A percentile compares a stretch with the other conserved stretches of the same genome.
phyloP scores from a whole-genome alignment of 2,888 invertebrate genomes.

The Drymonia ruficornis region DNA sequence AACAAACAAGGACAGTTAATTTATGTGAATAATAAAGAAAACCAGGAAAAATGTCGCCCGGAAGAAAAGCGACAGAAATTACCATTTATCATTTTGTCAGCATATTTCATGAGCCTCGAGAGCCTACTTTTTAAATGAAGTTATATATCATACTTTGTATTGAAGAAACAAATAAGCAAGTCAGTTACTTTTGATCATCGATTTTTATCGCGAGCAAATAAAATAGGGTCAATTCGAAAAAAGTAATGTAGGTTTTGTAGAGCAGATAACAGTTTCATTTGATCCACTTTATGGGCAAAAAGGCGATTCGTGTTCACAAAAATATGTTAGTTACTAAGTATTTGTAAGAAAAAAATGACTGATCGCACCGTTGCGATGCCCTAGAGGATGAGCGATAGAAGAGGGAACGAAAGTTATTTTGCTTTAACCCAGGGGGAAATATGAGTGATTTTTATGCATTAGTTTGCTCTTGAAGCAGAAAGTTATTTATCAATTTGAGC shows the following conservation, averaged over 20 bases:
- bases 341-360: constrained; percentile 17
- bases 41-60: background rate
- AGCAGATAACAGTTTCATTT: constrained; percentile 4
- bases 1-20: background rate
- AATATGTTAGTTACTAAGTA: constrained; percentile 9
- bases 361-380: constrained; percentile 14
- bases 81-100: background rate
- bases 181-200: background rate
- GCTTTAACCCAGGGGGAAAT: constrained; percentile 23
- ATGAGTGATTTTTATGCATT: constrained; percentile 24
- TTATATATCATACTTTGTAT: background rate
- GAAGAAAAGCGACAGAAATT: background rate
- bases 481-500: background rate
- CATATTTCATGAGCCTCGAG: background rate
- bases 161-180: background rate
- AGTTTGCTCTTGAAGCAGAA: constrained; percentile 9
- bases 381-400: constrained; percentile 22
- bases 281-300: constrained; percentile 1
- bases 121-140: background rate
- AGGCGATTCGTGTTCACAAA: background rate
- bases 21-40: background rate
- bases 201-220: background rate
- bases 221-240: background rate
- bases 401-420: constrained; percentile 40
- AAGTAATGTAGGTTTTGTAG: background rate